phyloP scores from a whole-genome alignment of 2,113 vertebrate species.

The Chamaea fasciata region DNA sequence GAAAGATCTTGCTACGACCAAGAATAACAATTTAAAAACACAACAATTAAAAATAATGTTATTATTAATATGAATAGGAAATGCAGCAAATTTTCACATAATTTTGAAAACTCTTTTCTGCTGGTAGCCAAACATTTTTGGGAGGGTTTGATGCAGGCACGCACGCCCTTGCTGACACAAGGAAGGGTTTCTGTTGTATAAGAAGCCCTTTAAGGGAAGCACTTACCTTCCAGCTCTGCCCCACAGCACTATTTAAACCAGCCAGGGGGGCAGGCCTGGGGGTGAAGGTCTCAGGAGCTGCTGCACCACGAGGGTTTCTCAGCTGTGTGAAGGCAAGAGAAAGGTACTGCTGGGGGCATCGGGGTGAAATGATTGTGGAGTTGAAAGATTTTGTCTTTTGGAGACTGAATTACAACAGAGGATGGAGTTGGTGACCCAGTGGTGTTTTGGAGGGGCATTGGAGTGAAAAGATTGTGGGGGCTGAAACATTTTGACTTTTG shows the following conservation, averaged over 20 bases:
- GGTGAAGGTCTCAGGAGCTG: background rate
- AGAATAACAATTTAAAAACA: background rate
- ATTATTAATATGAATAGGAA: background rate
- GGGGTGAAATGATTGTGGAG: accelerated
- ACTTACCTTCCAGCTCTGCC: background rate
- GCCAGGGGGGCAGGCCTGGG: accelerated
- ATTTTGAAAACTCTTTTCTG: background rate
- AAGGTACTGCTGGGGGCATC: background rate
- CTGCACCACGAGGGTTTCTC: accelerated
- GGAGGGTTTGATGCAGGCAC: background rate
- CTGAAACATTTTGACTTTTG: accelerated
- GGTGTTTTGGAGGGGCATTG: background rate
- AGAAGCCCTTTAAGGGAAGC: background rate
- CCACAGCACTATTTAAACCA: background rate
- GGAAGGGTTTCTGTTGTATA: background rate
- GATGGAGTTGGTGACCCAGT: accelerated
- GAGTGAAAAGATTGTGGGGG: accelerated
- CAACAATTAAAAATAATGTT: background rate
- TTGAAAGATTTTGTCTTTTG: background rate
- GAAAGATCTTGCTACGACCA: background rate
- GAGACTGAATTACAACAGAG: background rate
- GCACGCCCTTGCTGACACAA: accelerated
- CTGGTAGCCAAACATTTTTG: background rate
- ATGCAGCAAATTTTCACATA: background rate
- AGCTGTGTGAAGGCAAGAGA: background rate